Conservation (phyloP, 2,888 invertebrate genomes). For the Crossocerus cetratus region DNA sequence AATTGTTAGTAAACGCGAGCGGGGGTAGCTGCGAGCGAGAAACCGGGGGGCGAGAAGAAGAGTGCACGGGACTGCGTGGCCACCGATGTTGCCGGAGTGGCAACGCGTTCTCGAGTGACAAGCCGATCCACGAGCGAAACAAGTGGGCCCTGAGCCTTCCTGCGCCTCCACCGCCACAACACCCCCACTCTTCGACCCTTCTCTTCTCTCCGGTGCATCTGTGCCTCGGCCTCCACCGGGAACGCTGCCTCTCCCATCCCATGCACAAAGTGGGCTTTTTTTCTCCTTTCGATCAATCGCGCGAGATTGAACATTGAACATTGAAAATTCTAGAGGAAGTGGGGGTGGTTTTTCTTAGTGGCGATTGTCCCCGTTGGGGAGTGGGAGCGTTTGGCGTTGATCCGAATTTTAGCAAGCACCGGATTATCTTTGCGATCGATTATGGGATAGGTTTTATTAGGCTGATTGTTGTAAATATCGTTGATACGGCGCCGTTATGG, state of each 20-base stretch:
- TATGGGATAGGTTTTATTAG: not conserved
- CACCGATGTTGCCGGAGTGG: constrained; percentile 68
- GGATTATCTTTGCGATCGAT: too few species aligned
- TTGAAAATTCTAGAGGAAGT: too few species aligned
- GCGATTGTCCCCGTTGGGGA: too few species aligned
- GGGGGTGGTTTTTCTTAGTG: too few species aligned
- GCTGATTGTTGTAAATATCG: constrained; percentile 32
- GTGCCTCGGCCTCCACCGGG: constrained; percentile 20
- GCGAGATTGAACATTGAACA: too few species aligned
- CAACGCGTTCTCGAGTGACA: constrained; percentile 74
- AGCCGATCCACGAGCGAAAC: constrained; percentile 59
- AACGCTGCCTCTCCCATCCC: not conserved
- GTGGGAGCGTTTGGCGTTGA: too few species aligned
- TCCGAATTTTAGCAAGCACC: too few species aligned
- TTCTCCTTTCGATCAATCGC: too few species aligned
- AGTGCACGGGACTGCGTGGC: not conserved
- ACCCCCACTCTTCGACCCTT: constrained; percentile 58
- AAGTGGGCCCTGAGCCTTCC: constrained; percentile 65
- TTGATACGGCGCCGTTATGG: too few species aligned
- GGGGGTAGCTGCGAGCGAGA: not conserved
- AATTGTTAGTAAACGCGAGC: not conserved
- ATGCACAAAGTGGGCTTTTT: not conserved
- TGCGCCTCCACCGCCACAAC: constrained; percentile 61
- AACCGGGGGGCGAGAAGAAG: not conserved
- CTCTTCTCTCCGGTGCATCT: constrained; percentile 41